Base-by-base conservation (phyloP, 2,113 vertebrate species). In the Uria aalge region DNA sequence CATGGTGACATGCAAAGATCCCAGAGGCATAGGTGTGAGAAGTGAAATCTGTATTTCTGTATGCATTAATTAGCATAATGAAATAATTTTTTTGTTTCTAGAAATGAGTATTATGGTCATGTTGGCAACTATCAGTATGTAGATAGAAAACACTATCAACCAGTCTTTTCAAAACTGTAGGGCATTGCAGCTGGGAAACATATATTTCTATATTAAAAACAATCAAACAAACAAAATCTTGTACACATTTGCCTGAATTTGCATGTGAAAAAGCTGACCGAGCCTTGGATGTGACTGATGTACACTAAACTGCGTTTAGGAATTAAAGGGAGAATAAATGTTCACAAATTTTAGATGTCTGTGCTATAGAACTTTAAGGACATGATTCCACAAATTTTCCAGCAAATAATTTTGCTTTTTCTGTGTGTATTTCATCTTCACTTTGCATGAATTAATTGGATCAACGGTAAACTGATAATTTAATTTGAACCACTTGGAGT, bases 391-490 rank as follows among this genome's bases (percentile, higher is more conserved):
- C 38, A 81, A n/a, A 90, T 64, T 50, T 79, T 5, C 38, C 86
- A 86, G 26, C 59, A 83, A 90, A 91, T 73, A 38, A 24, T 45
- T 79, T 53, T 75, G 27, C 76, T 96, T 94, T 94, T 73, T 53
- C 67, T 74, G 34, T 40, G 47, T 79, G 40, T 41, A 29, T 77
- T 83, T 94, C 53, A 71, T 63, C 19, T 76, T 79, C 78, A 73
- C 29, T 96, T 96, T 88, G 85, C 38, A 19, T 92, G 68, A 92
- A 85, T 96, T 96, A 95, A 96, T 95, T 95, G 38, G 50, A 90
- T 48, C 22, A 23, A 48, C 21, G 88, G 36, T 85, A 93, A 96
- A 34, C 21, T 55, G 88, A 67, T 81, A 90, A 38, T 53, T 85
- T 94, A 92, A 96, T 93, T 41, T 94, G 26, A 92, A 74, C 94